phyloP scores from a whole-genome alignment of 2,113 vertebrate genomes.

The Crotalus tigris region DNA sequence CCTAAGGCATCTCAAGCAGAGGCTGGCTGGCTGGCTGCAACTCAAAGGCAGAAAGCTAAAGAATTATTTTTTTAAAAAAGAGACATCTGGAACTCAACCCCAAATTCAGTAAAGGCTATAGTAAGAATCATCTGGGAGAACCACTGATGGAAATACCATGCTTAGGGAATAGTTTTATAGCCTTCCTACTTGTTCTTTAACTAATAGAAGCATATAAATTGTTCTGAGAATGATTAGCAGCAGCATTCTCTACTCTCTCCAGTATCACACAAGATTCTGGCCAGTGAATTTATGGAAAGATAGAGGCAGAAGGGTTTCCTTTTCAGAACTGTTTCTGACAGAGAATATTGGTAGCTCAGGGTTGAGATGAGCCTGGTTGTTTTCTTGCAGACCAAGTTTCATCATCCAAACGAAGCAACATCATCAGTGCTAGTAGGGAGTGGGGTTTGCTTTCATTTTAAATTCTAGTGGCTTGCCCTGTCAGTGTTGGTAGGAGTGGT shows the following conservation, averaged over 20 bases:
- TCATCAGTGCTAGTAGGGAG: not conserved
- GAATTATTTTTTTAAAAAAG: constrained; percentile 37
- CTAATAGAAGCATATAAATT: not conserved
- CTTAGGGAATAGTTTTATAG: not conserved
- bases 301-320: not conserved
- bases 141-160: constrained; percentile 2
- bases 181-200: constrained; percentile 9
- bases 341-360: not conserved
- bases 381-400: not conserved
- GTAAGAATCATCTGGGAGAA: constrained; percentile 14
- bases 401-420: not conserved
- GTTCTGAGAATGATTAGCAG: not conserved
- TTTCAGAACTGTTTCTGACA: not conserved
- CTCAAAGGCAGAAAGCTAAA: constrained; percentile 36
- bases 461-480: not conserved
- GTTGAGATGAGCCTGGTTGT: not conserved
- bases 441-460: not conserved
- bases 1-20: constrained; percentile 40
- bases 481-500: not conserved
- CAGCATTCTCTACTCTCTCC: not conserved
- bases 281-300: not conserved
- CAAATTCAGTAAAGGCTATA: constrained; percentile 21
- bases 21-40: not conserved
- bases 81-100: constrained; percentile 26
- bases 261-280: not conserved